Conservation (phyloP, 64 coral and sea anemone species). For the Montipora sp. region DNA sequence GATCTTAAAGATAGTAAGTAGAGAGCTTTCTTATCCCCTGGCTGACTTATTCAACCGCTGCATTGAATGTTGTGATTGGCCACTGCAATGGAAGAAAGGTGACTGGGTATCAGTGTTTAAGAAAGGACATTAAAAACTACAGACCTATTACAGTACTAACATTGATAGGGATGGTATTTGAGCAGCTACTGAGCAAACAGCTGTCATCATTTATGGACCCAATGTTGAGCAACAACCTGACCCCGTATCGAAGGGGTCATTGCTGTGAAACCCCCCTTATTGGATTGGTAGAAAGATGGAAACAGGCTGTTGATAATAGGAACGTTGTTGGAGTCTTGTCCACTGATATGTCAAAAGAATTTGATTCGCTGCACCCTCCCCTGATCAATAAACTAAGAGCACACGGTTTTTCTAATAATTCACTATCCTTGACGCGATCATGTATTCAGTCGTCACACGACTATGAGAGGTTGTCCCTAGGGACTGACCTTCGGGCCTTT, state of each 20-base stretch:
- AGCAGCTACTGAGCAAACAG: no score
- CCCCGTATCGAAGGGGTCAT: not conserved
- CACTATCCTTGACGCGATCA: not conserved
- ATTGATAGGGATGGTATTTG: not conserved
- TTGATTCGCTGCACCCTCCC: no score
- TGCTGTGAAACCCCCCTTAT: no score
- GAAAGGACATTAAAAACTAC: no score
- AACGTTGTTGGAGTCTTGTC: constrained; percentile 10
- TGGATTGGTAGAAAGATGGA: constrained; percentile 1
- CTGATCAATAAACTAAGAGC: not conserved
- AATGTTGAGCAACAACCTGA: not conserved
- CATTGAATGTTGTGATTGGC: no score
- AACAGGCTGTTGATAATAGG: constrained; percentile 1
- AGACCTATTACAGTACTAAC: not conserved
- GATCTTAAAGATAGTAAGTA: no score
- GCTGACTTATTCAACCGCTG: no score
- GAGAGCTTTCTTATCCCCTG: no score
- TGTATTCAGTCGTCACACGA: not conserved
- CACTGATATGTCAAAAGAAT: not conserved
- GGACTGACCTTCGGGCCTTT: not conserved
- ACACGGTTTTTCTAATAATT: constrained; percentile 3
- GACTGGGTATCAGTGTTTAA: no score
- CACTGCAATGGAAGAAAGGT: no score
- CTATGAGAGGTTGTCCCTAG: not conserved
- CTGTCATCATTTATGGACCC: not conserved